Evolutionary conservation across 2,113 vertebrate species (phyloP).

Genomic region (Antechinus stuartii): DNA sequence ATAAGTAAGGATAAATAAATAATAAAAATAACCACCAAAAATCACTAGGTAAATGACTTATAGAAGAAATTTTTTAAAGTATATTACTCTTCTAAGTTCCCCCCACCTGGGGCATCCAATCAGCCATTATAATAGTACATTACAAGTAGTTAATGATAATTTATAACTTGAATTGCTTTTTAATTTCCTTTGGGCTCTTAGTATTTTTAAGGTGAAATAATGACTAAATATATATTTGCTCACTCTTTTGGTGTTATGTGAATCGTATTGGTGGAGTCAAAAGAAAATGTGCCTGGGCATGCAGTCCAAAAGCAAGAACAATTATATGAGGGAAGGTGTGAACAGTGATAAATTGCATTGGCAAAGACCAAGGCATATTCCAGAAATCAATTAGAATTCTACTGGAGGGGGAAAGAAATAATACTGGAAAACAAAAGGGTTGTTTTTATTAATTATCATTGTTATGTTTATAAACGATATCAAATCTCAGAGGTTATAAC

Average conservation of each 20-base stretch:
- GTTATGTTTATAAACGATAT: conserved; percentile 4
- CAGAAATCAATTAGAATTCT: conserved; percentile 62
- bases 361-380: conserved; percentile 57
- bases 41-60: conserved; percentile 17
- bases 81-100: background rate
- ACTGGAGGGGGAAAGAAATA: background rate
- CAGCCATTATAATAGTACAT: conserved; percentile 44
- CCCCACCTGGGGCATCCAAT: background rate
- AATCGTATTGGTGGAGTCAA: conserved; percentile 69
- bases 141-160: conserved; percentile 60
- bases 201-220: conserved; percentile 70
- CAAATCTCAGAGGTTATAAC: conserved; percentile 19
- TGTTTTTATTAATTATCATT: conserved; percentile 46
- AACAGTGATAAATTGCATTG: conserved; percentile 63
- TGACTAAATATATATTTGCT: conserved; percentile 64
- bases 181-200: conserved; percentile 58
- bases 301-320: conserved; percentile 53
- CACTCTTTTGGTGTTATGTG: conserved; percentile 22
- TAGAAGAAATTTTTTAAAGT: background rate
- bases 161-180: conserved; percentile 65
- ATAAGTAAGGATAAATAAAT: conserved; percentile 15
- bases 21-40: conserved; percentile 15
- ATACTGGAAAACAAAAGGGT: conserved; percentile 13
- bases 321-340: conserved; percentile 32
- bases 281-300: conserved; percentile 45